Evolutionary conservation across 92 coral and sea anemone genomes (phyloP), one percentile per base, ranked within the genome.

Genomic region (Palythoa heliodiscus): DNA sequence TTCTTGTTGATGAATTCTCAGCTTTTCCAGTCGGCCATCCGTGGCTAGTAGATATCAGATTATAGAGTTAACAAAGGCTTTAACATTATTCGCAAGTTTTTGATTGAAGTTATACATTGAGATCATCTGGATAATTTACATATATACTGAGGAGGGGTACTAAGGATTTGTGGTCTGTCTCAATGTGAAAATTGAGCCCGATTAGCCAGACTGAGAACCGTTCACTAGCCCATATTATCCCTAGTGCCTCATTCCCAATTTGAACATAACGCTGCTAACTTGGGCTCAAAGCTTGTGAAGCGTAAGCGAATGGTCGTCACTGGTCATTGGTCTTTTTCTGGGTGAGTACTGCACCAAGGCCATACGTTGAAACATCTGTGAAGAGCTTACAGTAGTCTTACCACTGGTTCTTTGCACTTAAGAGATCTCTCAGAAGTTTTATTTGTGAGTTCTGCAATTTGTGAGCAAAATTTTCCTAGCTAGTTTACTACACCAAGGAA

Each of bases 1-100:
- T 39, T 91, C 94, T 19, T 88, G 70, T 66, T 91, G 89, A 43
- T 82, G 90, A 13, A n/a, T 57, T 22, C 85, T 82, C 52, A 86
- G 23, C 54, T 89, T 77, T 52, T 89, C 63, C 63, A 82, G 80
- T 50, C 86, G 87, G 14, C 52, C 60, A 8, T 87, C 88, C 7
- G 88, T 75, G 16, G 92, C 90, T 50, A 90, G 92, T 20, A 91
- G 76, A 61, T 81, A 53, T 13, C 63, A 19, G 7, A 89, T 29
- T 3, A 88, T 71, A 3, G 61, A 75, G 83, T 77, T 73, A 16
- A 84, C 89, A 71, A 57, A 85, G 76, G 63, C 5, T 57, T 57
- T 57, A 12, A 57, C 63, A 57, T 57, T n/a, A 57, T 17, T 57
- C 19, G 7, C 63, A 13, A 86, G 78, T 73, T 87, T 66, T n/a